Percentiles rank a stretch among this genome's conserved stretches.
Conservation (phyloP, 2,113 vertebrate species). For the Marmota monax region DNA sequence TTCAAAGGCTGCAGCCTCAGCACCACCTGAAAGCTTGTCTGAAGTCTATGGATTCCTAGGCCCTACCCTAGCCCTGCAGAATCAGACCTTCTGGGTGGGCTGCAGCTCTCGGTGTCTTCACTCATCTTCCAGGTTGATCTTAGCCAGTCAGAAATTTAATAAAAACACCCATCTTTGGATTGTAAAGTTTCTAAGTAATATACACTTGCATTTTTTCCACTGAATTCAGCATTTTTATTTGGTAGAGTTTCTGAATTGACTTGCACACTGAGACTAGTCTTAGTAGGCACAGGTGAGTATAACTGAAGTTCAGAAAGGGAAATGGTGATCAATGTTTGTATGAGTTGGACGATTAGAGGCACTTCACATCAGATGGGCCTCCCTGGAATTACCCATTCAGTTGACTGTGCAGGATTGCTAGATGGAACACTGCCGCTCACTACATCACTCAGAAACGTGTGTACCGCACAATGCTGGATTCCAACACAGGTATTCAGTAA, state of each 20-base stretch:
- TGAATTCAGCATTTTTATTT: background rate
- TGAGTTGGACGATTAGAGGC: background rate
- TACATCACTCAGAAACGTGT: background rate
- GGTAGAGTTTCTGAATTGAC: background rate
- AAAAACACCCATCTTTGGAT: background rate
- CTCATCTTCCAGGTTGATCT: rapidly evolving
- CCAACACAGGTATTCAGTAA: no score
- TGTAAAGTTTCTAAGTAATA: background rate
- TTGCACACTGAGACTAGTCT: background rate
- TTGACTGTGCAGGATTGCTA: background rate
- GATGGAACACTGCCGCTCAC: background rate
- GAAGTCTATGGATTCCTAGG: background rate
- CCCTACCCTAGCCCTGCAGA: no score
- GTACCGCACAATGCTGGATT: background rate
- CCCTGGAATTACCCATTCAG: no score
- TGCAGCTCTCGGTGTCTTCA: rapidly evolving
- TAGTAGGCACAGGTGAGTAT: background rate
- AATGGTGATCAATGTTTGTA: rapidly evolving
- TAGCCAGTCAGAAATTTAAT: background rate
- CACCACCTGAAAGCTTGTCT: background rate
- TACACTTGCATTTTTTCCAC: background rate
- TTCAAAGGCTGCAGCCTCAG: rapidly evolving
- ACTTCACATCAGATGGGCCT: background rate
- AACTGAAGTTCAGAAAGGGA: background rate
- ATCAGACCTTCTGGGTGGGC: no score